Evolutionary conservation across 2,888 invertebrate genomes (phyloP), one percentile per base, ranked within the genome.

Genomic region (Micropterix aruncella): DNA sequence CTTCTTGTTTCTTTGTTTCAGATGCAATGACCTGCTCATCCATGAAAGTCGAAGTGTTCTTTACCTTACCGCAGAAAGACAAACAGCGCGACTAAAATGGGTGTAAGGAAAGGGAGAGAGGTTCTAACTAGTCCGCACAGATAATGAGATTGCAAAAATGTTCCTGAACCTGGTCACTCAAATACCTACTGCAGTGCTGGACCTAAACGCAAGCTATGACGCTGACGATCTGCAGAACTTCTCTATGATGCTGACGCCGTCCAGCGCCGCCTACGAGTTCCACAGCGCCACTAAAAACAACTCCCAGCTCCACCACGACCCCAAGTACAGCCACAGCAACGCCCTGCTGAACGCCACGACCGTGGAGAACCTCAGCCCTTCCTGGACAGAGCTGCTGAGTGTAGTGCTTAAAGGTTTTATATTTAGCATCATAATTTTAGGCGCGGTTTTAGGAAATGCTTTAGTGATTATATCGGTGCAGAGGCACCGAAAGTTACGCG

Each of bases 361-460:
- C 7, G 27, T 27, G 27, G 27, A 27, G 12, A 27, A 27, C 12
- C 12, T 27, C 7, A 27, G 27, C 27, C 27, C 27, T 5, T 7
- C 27, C 5, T 27, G 27, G 27, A 7, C 27, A 7, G 72, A 73
- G 37, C 57, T 75, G 39, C 60, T 82, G 47, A 57, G 78, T 37
- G 65, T 83, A 54, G 72, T 83, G 49, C 65, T 83, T 54, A 87
- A 87, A 62, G 83, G 80, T 46, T 76, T 85, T 57, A 73, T 86
- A 53, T 92, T 93, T 77, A 77, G 82, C 46, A 78, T 79, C 53
- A 91, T 94, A 61, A 94, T 94, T 58, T 74, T 89, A 45, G 83
- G 89, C 52, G 94, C 94, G 19, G 79, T 92, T 15, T 75, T 93
- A 45, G 95, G 94, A 44, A 95, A 95, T 72, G 84, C 91, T 2